Conservation (phyloP, 2,113 vertebrate species). For the Muscicapa adusta region DNA sequence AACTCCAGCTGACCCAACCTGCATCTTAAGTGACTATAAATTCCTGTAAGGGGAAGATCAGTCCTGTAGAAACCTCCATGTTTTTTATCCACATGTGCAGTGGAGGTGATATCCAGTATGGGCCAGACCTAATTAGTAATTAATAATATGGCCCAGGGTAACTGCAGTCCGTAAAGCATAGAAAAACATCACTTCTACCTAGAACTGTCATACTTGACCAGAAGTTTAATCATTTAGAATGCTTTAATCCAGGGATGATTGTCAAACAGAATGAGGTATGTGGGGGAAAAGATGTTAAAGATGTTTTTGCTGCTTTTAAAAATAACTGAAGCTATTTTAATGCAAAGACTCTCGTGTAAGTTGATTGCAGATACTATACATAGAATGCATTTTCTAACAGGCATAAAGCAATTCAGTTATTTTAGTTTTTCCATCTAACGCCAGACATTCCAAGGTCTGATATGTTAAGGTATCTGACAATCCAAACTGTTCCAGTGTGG, state of each 20-base stretch:
- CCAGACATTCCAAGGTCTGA: neutral
- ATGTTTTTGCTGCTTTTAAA: neutral
- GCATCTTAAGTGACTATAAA: neutral
- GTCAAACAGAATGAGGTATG: neutral
- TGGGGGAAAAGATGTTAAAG: neutral
- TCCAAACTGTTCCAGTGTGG: neutral
- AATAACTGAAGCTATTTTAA: neutral
- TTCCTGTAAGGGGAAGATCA: neutral
- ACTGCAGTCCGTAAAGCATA: neutral
- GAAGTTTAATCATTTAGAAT: neutral
- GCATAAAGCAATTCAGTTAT: neutral
- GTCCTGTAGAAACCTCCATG: neutral
- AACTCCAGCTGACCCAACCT: neutral
- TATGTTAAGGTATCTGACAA: neutral
- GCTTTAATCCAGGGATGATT: neutral
- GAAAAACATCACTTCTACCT: neutral
- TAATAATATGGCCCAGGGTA: neutral
- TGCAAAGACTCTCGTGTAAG: neutral
- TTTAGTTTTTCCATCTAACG: neutral
- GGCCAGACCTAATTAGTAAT: neutral
- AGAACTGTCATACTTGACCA: neutral
- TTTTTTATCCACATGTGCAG: neutral
- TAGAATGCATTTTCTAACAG: neutral
- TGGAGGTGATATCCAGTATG: neutral
- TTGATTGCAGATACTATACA: slow-evolving; percentile 1